A percentile compares a stretch with the other conserved stretches of the same genome.
Conservation (phyloP, 2,113 vertebrate species). For the Periophthalmodon schlosseri region DNA sequence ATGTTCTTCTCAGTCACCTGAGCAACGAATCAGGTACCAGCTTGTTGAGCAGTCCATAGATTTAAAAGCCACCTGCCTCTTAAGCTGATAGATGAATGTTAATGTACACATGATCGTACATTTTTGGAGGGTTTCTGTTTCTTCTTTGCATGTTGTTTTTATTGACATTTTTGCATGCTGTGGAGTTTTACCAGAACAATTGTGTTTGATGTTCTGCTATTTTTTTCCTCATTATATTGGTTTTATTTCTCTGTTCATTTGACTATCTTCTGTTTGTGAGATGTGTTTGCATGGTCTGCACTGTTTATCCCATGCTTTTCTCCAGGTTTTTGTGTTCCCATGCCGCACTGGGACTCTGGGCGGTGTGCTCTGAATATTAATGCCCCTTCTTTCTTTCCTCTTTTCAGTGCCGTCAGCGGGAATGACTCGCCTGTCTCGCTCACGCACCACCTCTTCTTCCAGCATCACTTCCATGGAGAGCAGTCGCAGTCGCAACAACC, state of each 20-base stretch:
- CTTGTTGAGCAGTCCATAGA: conserved; percentile 43
- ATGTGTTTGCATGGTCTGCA: conserved; percentile 60
- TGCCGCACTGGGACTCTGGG: neutral
- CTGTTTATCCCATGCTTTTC: conserved; percentile 19
- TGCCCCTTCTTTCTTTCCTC: conserved; percentile 14
- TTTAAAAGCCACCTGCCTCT: conserved; percentile 39
- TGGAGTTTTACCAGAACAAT: conserved; percentile 36
- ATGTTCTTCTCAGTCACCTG: conserved; percentile 97
- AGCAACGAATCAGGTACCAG: conserved; percentile 97
- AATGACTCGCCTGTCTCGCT: conserved; percentile 91
- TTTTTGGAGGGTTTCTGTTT: conserved; percentile 38
- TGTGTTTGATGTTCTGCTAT: conserved; percentile 28
- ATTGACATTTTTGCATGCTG: conserved; percentile 60
- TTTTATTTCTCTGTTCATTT: conserved; percentile 25
- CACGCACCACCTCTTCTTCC: conserved; percentile 91
- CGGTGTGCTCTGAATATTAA: conserved; percentile 43
- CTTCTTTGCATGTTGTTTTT: conserved; percentile 51
- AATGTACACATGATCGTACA: conserved; percentile 53
- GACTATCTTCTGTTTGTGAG: conserved; percentile 24
- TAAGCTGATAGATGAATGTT: conserved; percentile 57
- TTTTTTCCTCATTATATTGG: neutral
- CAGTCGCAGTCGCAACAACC: conserved; percentile 83
- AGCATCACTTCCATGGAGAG: conserved; percentile 90
- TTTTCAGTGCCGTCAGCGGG: conserved; percentile 87
- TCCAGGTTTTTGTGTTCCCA: conserved; percentile 11